These are phyloP conservation scores for Drosophila parabipectinata DNA, from an alignment of 1,140 invertebrate species.

Conservation along the genomic window DNA sequence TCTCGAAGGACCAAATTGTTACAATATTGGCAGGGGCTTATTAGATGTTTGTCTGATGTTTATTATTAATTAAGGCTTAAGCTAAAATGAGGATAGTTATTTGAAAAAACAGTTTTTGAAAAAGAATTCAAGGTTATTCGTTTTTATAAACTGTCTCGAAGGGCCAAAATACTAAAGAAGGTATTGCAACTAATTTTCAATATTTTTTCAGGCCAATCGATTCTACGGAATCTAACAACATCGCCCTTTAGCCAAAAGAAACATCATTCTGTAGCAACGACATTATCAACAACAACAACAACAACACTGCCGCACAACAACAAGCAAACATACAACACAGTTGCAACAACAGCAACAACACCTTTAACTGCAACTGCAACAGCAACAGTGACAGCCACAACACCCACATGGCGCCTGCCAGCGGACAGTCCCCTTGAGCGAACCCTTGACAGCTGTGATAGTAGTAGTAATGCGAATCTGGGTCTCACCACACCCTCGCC, in stretches of 20 bases:
- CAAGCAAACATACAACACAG: constrained; percentile 25
- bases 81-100: too few species aligned
- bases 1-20: too few species aligned
- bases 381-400: constrained; percentile 34
- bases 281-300: constrained; percentile 20
- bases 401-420: constrained; percentile 54
- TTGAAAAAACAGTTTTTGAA: too few species aligned
- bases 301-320: constrained; percentile 55
- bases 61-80: too few species aligned
- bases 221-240: constrained; percentile 78
- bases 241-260: constrained; percentile 83
- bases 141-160: too few species aligned
- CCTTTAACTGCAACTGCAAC: constrained; percentile 24
- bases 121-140: too few species aligned
- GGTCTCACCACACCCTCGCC: constrained; percentile 49
- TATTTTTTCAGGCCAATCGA: constrained; percentile 66
- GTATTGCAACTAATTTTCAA: neutral
- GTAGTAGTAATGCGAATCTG: constrained; percentile 45
- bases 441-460: constrained; percentile 64
- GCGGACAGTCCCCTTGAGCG: constrained; percentile 24
- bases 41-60: too few species aligned
- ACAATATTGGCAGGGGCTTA: too few species aligned
- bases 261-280: constrained; percentile 44
- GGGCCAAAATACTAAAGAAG: too few species aligned
- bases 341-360: constrained; percentile 48